These are phyloP conservation scores for Agrotis exclamationis DNA, from an alignment of 2,888 invertebrate genomes.

Conservation along the genomic window DNA sequence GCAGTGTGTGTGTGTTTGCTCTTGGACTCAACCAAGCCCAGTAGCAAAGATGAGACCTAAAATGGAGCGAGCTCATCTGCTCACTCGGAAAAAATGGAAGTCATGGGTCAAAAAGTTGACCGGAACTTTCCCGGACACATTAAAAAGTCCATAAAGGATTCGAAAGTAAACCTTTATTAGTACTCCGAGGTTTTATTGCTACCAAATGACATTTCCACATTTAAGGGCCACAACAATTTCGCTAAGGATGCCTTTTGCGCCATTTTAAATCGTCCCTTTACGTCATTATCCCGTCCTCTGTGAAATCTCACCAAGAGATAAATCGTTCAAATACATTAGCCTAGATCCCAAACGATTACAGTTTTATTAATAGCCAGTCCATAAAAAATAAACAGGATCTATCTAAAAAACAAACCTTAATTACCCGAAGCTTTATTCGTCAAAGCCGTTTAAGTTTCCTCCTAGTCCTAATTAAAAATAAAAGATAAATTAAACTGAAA, in stretches of 20 bases:
- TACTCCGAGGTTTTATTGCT: slow-evolving; percentile 6
- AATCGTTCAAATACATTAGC: slow-evolving; percentile 56
- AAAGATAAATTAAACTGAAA: background rate
- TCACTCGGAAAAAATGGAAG: background rate
- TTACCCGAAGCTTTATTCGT: slow-evolving; percentile 8
- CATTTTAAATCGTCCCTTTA: slow-evolving; percentile 40
- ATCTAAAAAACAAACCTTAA: slow-evolving; percentile 26
- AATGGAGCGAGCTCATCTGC: too few relatives aligned
- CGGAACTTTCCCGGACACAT: background rate
- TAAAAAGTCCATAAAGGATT: slow-evolving; percentile 3
- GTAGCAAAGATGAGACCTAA: too few relatives aligned
- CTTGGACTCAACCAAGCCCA: too few relatives aligned
- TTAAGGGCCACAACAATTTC: slow-evolving; percentile 25
- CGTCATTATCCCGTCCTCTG: slow-evolving; percentile 22
- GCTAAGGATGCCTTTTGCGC: background rate
- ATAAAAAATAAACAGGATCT: slow-evolving; percentile 32
- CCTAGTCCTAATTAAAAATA: slow-evolving; percentile 7
- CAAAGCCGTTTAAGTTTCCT: slow-evolving; percentile 20
- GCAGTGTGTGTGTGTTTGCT: too few relatives aligned
- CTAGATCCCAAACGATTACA: slow-evolving; percentile 44
- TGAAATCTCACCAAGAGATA: slow-evolving; percentile 52
- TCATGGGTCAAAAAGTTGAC: background rate
- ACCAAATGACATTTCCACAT: slow-evolving; percentile 23
- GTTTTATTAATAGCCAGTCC: slow-evolving; percentile 40
- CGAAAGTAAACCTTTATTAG: slow-evolving; percentile 11